These are phyloP conservation scores for Nymphalis urticae DNA, from an alignment of 2,888 invertebrate species.

Conservation along the genomic window DNA sequence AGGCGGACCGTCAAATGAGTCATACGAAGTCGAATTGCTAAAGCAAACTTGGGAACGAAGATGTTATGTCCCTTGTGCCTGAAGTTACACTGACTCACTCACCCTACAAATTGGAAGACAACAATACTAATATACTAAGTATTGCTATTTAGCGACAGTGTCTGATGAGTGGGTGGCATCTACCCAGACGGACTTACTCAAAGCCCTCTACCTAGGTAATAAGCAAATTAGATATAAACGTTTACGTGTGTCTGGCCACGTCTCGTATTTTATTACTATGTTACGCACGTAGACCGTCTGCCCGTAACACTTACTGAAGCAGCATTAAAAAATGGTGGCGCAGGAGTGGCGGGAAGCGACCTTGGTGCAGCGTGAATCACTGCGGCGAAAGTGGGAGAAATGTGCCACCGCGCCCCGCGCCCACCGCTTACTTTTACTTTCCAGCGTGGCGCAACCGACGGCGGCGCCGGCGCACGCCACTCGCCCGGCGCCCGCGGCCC, in stretches of 20 bases:
- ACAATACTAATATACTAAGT: too few relatives aligned
- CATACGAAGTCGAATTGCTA: too few relatives aligned
- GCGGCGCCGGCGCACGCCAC: conserved; percentile 76
- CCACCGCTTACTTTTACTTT: conserved; percentile 80
- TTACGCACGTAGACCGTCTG: conserved; percentile 29
- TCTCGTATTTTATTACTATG: conserved; percentile 9
- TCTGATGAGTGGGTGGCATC: too few relatives aligned
- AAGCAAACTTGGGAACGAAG: too few relatives aligned
- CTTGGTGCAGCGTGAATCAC: conserved; percentile 75
- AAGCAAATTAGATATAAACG: background rate
- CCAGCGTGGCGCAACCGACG: conserved; percentile 78
- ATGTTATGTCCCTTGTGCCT: too few relatives aligned
- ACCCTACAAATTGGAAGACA: too few relatives aligned
- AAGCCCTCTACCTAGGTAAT: too few relatives aligned
- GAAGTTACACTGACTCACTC: too few relatives aligned
- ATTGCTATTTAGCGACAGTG: too few relatives aligned
- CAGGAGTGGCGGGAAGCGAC: conserved; percentile 74
- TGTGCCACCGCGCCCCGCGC: conserved; percentile 73
- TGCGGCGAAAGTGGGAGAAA: conserved; percentile 81
- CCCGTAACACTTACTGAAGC: conserved; percentile 48
- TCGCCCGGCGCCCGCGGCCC: conserved; percentile 81
- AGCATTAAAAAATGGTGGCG: conserved; percentile 45
- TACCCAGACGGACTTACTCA: too few relatives aligned
- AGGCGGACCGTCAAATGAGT: background rate
- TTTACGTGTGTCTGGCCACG: background rate